A percentile compares a stretch with the other conserved stretches of the same genome.
phyloP scores from a whole-genome alignment of 2,113 vertebrate genomes.

The Hemiscyllium ocellatum region DNA sequence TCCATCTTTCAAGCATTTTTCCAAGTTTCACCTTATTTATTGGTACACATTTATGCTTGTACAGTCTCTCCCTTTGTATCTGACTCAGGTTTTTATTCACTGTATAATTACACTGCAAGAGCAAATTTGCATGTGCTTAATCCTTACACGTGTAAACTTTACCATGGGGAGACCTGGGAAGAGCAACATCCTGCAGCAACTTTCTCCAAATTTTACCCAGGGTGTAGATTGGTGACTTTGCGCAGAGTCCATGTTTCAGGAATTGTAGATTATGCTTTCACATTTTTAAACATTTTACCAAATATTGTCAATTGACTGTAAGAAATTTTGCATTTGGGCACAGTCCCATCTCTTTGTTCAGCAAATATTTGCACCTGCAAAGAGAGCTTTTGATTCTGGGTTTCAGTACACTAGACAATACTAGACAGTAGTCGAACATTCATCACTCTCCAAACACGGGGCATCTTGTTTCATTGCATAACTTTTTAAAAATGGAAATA shows the following conservation, averaged over 20 bases:
- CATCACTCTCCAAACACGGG: neutral
- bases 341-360: neutral
- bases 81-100: too few species aligned
- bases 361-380: neutral
- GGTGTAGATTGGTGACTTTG: neutral
- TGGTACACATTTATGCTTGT: too few species aligned
- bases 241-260: neutral
- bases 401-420: neutral
- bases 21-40: too few species aligned
- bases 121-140: neutral
- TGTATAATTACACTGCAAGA: too few species aligned
- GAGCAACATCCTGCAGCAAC: too few species aligned
- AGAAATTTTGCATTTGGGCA: neutral
- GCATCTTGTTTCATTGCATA: neutral
- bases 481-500: too few species aligned
- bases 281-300: neutral
- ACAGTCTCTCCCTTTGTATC: too few species aligned
- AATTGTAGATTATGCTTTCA: neutral
- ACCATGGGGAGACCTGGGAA: neutral
- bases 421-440: neutral
- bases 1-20: too few species aligned
- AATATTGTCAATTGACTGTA: neutral
- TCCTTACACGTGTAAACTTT: neutral
- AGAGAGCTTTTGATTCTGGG: neutral
- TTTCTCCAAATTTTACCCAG: neutral